Percentiles rank a stretch among this genome's conserved stretches.
These are phyloP conservation scores for Tyria jacobaeae DNA, from an alignment of 2,888 invertebrate genomes.

Conservation along the genomic window DNA sequence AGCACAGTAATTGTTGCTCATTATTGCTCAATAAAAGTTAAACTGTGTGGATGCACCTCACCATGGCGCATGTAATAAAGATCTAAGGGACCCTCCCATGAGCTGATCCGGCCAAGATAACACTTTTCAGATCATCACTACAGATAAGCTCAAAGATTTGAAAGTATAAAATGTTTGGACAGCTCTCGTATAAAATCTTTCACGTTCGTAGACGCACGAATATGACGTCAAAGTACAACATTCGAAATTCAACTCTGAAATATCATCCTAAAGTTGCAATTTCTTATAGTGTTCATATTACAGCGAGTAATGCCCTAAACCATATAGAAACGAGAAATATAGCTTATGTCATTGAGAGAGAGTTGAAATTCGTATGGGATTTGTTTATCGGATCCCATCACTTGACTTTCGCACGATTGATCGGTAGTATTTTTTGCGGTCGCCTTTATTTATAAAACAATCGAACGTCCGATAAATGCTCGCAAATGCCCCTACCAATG, in stretches of 20 bases:
- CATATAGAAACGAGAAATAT: conserved; percentile 51
- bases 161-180: conserved; percentile 87
- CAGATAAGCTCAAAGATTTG: conserved; percentile 82
- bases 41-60: conserved; percentile 46
- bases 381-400: conserved; percentile 74
- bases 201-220: conserved; percentile 79
- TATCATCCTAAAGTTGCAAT: conserved; percentile 51
- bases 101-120: conserved; percentile 77
- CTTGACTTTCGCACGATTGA: conserved; percentile 85
- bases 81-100: conserved; percentile 81
- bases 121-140: conserved; percentile 82
- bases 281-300: conserved; percentile 42
- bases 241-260: conserved; percentile 52
- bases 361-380: conserved; percentile 50
- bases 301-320: conserved; percentile 56
- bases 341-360: conserved; percentile 46
- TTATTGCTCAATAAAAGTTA: conserved; percentile 46
- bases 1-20: conserved; percentile 43
- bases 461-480: conserved; percentile 82
- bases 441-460: conserved; percentile 86
- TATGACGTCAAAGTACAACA: conserved; percentile 69
- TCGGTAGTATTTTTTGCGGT: conserved; percentile 85
- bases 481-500: conserved; percentile 78
- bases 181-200: conserved; percentile 83
- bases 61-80: conserved; percentile 81